Evolutionary conservation across 2,888 invertebrate species (phyloP), one percentile per base, ranked within the genome.

Genomic region (Tipula lateralis): DNA sequence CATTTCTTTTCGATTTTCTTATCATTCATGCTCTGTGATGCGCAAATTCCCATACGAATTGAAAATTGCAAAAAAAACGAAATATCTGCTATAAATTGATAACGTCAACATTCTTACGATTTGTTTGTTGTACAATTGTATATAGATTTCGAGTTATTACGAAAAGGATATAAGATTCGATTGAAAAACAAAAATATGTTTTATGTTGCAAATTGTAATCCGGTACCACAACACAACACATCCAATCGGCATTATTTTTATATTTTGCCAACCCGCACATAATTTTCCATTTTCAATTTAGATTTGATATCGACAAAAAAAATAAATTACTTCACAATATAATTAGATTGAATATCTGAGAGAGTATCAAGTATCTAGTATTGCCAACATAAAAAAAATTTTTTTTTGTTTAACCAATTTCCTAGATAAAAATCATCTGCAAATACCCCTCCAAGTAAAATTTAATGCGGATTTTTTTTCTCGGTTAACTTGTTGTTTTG

Each of bases 1-100:
- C 66, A 66, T 66, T 66, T 66, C 66, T 66, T 66, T 66, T 66
- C 66, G 66, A 66, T 66, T 66, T 66, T 66, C 66, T 66, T 66
- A 66, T 66, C 66, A 66, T 66, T 66, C 66, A 66, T 66, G 66
- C 66, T 66, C 24, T 66, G 9, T 66, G 66, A 66, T 66, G 66
- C 66, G 66, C 66, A 66, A 66, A 66, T 66, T 66, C 66, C 66
- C 66, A 66, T 66, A 24, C 66, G 66, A 66, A 66, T 66, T 66
- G 66, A 24, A 66, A n/a, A 66, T 66, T 66, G 66, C n/a, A n/a
- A n/a, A 66, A 66, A 44, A 44, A 16, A 44, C 1, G 16, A 44
- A 44, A 66, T 13, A 66, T 66, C 66, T 66, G 66, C 66, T 66
- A 66, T 66, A 66, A 66, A 66, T 66, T 66, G 66, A 66, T 66